These are phyloP conservation scores for Leptosomus discolor DNA, from an alignment of 2,113 vertebrate species.

Conservation along the genomic window DNA sequence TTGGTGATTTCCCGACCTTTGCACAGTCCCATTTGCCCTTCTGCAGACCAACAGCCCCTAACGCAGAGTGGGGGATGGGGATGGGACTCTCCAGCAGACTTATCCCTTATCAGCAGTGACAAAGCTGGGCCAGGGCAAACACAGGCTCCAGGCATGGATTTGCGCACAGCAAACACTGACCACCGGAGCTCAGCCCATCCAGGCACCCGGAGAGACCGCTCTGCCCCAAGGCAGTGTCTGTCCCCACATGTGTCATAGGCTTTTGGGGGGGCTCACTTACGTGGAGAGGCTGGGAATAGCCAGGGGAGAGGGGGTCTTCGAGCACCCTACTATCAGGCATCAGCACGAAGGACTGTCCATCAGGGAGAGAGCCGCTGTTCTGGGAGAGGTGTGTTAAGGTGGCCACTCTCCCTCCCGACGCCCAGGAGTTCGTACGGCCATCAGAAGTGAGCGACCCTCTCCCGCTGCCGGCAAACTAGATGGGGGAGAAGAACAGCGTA, in stretches of 20 bases:
- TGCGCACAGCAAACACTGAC: not conserved
- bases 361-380: conserved; percentile 50
- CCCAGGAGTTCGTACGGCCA: conserved; percentile 60
- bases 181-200: not conserved
- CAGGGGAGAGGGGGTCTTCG: conserved; percentile 71
- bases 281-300: conserved; percentile 77
- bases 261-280: conserved; percentile 68
- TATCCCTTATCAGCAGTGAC: not conserved
- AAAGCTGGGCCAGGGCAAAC: not conserved
- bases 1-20: not conserved
- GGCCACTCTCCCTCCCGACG: not conserved
- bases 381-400: conserved; percentile 22
- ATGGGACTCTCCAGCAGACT: not conserved
- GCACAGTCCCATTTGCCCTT: not conserved
- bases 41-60: not conserved
- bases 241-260: rapidly evolving
- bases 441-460: conserved; percentile 57
- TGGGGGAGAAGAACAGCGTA: not conserved
- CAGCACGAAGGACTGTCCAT: not conserved
- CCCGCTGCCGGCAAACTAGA: conserved; percentile 37
- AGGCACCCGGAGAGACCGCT: rapidly evolving
- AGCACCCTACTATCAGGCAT: not conserved
- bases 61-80: rapidly evolving
- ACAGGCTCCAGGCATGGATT: not conserved
- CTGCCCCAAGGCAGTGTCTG: not conserved